A percentile compares a stretch with the other conserved stretches of the same genome.
Evolutionary conservation across 1,140 invertebrate genomes (phyloP).

Genomic region (Drosophila pectinifera): DNA sequence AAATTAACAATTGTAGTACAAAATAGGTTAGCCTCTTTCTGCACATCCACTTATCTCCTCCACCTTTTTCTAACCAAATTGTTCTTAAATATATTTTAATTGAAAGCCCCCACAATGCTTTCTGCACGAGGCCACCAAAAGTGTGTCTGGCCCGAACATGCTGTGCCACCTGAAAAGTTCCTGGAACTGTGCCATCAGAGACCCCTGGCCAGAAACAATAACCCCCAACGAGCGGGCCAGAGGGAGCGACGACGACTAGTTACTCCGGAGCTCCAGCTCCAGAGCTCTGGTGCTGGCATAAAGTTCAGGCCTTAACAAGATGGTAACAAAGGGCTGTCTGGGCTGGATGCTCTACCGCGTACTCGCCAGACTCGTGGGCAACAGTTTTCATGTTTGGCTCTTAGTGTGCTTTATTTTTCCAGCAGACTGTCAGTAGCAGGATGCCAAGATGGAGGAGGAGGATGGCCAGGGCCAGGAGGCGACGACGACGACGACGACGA

Average conservation of each 20-base stretch:
- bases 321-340: slow-evolving; percentile 72
- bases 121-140: slow-evolving; percentile 71
- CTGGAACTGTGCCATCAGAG: slow-evolving; percentile 57
- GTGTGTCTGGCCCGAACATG: slow-evolving; percentile 75
- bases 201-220: slow-evolving; percentile 67
- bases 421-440: slow-evolving; percentile 65
- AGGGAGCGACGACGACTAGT: slow-evolving; percentile 6
- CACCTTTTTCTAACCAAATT: slow-evolving; percentile 45
- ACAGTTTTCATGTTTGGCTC: slow-evolving; percentile 77
- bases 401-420: slow-evolving; percentile 23
- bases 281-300: slow-evolving; percentile 57
- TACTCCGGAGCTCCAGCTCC: slow-evolving; percentile 5
- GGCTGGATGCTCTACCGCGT: slow-evolving; percentile 47
- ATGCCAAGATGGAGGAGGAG: slow-evolving; percentile 16
- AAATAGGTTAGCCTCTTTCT: not conserved
- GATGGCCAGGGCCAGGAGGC: not conserved
- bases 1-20: not conserved
- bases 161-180: slow-evolving; percentile 83
- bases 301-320: slow-evolving; percentile 81
- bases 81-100: slow-evolving; percentile 78
- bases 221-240: slow-evolving; percentile 26
- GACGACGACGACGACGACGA: slow-evolving; percentile 32
- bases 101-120: slow-evolving; percentile 63
- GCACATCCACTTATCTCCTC: not conserved
- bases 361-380: slow-evolving; percentile 81